phyloP scores from a whole-genome alignment of 2,797 vertebrate genomes.

The Furcifer pardalis region DNA sequence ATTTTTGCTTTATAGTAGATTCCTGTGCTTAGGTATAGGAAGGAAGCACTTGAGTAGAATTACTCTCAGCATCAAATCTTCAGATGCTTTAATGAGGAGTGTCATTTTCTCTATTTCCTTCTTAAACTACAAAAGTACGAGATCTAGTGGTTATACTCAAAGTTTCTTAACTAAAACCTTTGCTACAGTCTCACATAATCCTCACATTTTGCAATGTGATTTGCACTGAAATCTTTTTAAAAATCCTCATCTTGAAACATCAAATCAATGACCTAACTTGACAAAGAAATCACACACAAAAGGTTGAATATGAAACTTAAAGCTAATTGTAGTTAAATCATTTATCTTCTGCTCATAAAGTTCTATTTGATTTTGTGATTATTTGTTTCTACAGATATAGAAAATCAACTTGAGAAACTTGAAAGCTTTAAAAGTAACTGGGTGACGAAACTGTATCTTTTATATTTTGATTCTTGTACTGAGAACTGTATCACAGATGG shows the following conservation, averaged over 20 bases:
- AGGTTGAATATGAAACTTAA: slow-evolving; percentile 61
- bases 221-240: neutral
- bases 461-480: slow-evolving; percentile 55
- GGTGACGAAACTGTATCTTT: slow-evolving; percentile 36
- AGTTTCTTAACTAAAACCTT: slow-evolving; percentile 63
- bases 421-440: slow-evolving; percentile 54
- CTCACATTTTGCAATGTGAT: slow-evolving; percentile 66
- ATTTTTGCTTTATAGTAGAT: slow-evolving; percentile 46
- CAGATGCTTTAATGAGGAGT: slow-evolving; percentile 29
- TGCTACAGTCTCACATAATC: slow-evolving; percentile 62
- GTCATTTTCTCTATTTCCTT: slow-evolving; percentile 44
- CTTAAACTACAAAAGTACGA: slow-evolving; percentile 58
- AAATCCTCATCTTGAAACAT: slow-evolving; percentile 57
- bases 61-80: slow-evolving; percentile 54
- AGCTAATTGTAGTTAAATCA: slow-evolving; percentile 61
- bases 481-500: slow-evolving; percentile 38
- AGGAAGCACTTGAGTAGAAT: slow-evolving; percentile 40
- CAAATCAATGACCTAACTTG: slow-evolving; percentile 60
- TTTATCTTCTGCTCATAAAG: slow-evolving; percentile 58
- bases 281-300: slow-evolving; percentile 68
- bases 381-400: slow-evolving; percentile 35
- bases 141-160: slow-evolving; percentile 48
- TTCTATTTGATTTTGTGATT: slow-evolving; percentile 46
- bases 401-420: slow-evolving; percentile 41
- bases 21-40: slow-evolving; percentile 48